phyloP scores from a whole-genome alignment of 2,797 vertebrate species.

The Takifugu rubripes region DNA sequence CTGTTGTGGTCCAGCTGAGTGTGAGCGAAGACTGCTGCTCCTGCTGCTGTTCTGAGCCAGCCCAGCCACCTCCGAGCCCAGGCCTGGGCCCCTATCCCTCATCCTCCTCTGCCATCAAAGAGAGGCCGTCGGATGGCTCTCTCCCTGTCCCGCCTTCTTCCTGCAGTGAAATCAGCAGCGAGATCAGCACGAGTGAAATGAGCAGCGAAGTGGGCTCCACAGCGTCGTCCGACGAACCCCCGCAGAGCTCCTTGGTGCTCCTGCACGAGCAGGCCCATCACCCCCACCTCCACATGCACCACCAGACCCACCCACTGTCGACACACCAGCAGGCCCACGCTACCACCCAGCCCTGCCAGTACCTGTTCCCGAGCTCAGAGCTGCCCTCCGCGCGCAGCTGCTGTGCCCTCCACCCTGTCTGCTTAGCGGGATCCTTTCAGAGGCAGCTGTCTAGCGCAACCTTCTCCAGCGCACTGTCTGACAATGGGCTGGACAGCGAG shows the following conservation, averaged over 20 bases:
- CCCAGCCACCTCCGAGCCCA: conserved; percentile 83
- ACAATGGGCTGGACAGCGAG: conserved; percentile 96
- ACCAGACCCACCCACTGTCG: conserved; percentile 62
- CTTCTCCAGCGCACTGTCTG: conserved; percentile 94
- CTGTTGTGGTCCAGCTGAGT: conserved; percentile 93
- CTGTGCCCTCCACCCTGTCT: conserved; percentile 86
- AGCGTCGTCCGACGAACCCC: conserved; percentile 89
- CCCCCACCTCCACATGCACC: conserved; percentile 76
- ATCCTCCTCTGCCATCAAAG: conserved; percentile 78
- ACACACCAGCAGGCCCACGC: conserved; percentile 62
- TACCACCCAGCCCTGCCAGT: conserved; percentile 57
- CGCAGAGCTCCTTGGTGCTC: conserved; percentile 71
- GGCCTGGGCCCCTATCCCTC: conserved; percentile 79
- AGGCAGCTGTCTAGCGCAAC: conserved; percentile 95
- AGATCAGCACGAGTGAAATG: conserved; percentile 98
- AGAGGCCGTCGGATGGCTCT: conserved; percentile 76
- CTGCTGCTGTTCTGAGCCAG: conserved; percentile 89
- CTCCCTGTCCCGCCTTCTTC: conserved; percentile 86
- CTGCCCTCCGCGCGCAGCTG: conserved; percentile 73
- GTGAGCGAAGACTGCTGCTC: conserved; percentile 97
- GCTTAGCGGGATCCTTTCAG: conserved; percentile 85
- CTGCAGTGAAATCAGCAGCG: conserved; percentile 97
- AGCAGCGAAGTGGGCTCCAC: conserved; percentile 99
- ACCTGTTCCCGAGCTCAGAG: conserved; percentile 57
- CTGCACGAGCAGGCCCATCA: conserved; percentile 78